phyloP scores from a whole-genome alignment of 2,888 invertebrate genomes.

The Caenorhabditis sinica region DNA sequence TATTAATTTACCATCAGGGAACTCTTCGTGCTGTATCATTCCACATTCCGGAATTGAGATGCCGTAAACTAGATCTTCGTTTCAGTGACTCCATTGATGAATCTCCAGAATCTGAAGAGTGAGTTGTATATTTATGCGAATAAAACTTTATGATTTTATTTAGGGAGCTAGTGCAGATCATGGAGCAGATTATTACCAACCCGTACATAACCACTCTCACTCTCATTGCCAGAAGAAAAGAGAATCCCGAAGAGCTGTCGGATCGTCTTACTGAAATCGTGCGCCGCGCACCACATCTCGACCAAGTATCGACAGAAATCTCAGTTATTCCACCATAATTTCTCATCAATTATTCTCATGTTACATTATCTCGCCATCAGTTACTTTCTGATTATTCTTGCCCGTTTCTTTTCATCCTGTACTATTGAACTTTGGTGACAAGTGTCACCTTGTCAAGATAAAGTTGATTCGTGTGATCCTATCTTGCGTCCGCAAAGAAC shows the following conservation, averaged over 20 bases:
- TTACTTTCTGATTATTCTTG: constrained; percentile 29
- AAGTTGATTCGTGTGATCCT: too few relatives aligned
- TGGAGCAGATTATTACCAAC: constrained; percentile 33
- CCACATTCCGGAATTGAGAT: constrained; percentile 32
- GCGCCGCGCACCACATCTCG: not conserved
- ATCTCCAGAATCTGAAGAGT: constrained; percentile 14
- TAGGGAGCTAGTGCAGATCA: constrained; percentile 19
- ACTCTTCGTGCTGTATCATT: constrained; percentile 19
- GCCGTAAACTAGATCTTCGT: constrained; percentile 11
- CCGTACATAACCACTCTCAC: not conserved
- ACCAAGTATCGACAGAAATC: not conserved
- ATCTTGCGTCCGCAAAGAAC: too few relatives aligned
- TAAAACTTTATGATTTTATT: not conserved
- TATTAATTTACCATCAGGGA: constrained; percentile 18
- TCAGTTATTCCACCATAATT: constrained; percentile 13
- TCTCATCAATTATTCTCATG: not conserved
- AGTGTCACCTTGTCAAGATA: not conserved
- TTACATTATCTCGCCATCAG: constrained; percentile 10
- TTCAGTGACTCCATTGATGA: not conserved
- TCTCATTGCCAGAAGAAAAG: constrained; percentile 19
- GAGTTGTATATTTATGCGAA: not conserved
- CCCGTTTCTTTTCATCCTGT: not conserved
- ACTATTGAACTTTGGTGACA: constrained; percentile 9
- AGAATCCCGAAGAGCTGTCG: not conserved
- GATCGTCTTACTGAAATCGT: not conserved